These are phyloP conservation scores for Bimastos eiseni DNA, from an alignment of 2,888 invertebrate genomes.

Conservation along the genomic window DNA sequence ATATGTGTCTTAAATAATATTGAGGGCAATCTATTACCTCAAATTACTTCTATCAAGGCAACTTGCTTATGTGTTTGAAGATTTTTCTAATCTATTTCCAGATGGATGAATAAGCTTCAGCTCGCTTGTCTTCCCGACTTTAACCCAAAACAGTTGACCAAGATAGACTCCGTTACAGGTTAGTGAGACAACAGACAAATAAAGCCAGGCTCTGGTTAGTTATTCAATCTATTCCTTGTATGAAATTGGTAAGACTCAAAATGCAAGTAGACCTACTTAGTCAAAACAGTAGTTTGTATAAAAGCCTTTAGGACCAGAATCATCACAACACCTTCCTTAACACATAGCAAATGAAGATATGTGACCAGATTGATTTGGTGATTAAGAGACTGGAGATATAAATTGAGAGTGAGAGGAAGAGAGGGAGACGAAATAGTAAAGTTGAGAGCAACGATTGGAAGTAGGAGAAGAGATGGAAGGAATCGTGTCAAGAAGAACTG, in stretches of 20 bases:
- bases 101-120: background rate
- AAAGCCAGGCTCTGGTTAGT: background rate
- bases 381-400: too few species aligned
- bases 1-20: too few species aligned
- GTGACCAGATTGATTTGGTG: too few species aligned
- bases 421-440: too few species aligned
- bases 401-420: too few species aligned
- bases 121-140: background rate
- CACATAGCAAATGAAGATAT: too few species aligned
- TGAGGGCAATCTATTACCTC: too few species aligned
- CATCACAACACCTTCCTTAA: too few species aligned
- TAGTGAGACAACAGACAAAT: background rate
- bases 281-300: background rate
- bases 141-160: background rate
- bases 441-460: too few species aligned
- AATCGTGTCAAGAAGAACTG: too few species aligned
- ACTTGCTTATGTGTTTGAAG: background rate
- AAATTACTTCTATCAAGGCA: background rate
- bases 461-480: too few species aligned
- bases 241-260: background rate
- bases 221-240: background rate
- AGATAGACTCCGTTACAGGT: constrained; percentile 9
- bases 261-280: background rate
- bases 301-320: too few species aligned
- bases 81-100: background rate